Conservation (phyloP, 2,113 vertebrate species). For the Castor canadensis region DNA sequence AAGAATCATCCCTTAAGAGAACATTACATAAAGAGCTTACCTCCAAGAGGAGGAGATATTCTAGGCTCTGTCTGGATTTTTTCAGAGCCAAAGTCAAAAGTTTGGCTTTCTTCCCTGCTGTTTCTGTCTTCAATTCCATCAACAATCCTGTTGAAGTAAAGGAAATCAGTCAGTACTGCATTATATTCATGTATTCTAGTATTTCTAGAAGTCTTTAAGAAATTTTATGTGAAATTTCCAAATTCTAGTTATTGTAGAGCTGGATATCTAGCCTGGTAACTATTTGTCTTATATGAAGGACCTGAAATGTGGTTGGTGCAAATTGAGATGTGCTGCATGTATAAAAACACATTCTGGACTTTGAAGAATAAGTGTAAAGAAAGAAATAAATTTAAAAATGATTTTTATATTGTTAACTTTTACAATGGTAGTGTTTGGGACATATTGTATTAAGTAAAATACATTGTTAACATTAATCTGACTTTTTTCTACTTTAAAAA, state of each 20-base stretch:
- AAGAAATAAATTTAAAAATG: background rate
- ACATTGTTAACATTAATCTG: slow-evolving; percentile 7
- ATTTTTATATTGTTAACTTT: background rate
- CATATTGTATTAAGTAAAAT: background rate
- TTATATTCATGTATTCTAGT: background rate
- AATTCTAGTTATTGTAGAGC: background rate
- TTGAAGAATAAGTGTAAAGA: slow-evolving; percentile 1
- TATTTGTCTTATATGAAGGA: background rate
- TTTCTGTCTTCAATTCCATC: slow-evolving; percentile 88
- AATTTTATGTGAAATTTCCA: background rate
- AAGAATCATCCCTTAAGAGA: background rate
- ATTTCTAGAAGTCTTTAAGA: background rate
- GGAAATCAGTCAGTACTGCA: background rate
- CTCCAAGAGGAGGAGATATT: slow-evolving; percentile 81
- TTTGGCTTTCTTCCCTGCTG: slow-evolving; percentile 83
- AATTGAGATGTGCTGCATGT: background rate
- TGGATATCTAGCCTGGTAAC: background rate
- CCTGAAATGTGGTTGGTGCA: background rate
- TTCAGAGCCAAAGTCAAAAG: slow-evolving; percentile 87
- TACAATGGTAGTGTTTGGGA: slow-evolving; percentile 33
- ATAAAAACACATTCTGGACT: background rate
- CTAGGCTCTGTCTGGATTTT: slow-evolving; percentile 82
- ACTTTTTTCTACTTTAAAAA: background rate
- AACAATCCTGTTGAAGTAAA: slow-evolving; percentile 84
- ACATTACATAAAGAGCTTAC: slow-evolving; percentile 73